Evolutionary conservation across 2,797 vertebrate genomes (phyloP).

Genomic region (Malacoctenus gilli): DNA sequence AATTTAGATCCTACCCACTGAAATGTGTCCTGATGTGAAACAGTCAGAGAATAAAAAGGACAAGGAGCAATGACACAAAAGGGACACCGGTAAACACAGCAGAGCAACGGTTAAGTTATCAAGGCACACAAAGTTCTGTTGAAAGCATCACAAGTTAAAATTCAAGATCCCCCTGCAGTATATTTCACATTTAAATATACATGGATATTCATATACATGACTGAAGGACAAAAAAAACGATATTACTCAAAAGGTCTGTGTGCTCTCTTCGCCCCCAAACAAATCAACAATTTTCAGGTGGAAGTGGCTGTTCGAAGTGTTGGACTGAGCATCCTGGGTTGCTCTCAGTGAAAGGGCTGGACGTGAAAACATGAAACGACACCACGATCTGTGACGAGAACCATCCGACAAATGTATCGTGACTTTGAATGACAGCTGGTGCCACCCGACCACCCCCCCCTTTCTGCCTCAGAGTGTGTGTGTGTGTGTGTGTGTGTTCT

Average conservation of each 20-base stretch:
- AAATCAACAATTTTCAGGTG: conserved; percentile 40
- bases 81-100: conserved; percentile 74
- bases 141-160: conserved; percentile 78
- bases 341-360: conserved; percentile 41
- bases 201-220: conserved; percentile 73
- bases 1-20: conserved; percentile 26
- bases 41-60: conserved; percentile 48
- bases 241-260: conserved; percentile 61
- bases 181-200: conserved; percentile 81
- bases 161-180: conserved; percentile 79
- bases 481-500: conserved; percentile 58
- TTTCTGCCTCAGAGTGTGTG: conserved; percentile 50
- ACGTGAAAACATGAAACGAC: conserved; percentile 36
- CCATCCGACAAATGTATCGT: conserved; percentile 55
- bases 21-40: conserved; percentile 48
- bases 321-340: conserved; percentile 52
- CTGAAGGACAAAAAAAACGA: conserved; percentile 54
- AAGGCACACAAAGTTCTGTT: conserved; percentile 83
- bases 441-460: conserved; percentile 30
- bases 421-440: conserved; percentile 56
- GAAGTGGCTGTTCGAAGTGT: conserved; percentile 56
- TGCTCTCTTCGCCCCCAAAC: conserved; percentile 61
- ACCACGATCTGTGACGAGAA: conserved; percentile 54
- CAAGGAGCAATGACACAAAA: conserved; percentile 57
- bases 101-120: conserved; percentile 75